Percentiles rank a stretch among this genome's conserved stretches.
Conservation (phyloP, 2,797 vertebrate genomes). For the Oreochromis mossambicus region DNA sequence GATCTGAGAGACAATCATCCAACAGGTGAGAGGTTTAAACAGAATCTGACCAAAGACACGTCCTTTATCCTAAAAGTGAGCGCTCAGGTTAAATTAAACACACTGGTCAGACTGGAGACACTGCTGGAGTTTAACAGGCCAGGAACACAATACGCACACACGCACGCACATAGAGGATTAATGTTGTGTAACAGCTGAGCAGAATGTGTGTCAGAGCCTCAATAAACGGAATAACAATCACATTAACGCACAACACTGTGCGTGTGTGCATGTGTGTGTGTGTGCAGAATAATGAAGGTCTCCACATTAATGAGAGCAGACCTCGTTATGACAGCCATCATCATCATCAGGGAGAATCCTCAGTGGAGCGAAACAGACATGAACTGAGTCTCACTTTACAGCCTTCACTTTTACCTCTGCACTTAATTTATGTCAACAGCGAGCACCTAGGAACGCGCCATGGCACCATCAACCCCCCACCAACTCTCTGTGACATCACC, state of each 20-base stretch:
- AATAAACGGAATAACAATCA: conserved; percentile 54
- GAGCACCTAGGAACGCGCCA: neutral
- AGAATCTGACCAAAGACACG: neutral
- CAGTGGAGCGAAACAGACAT: conserved; percentile 8
- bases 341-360: neutral
- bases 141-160: neutral
- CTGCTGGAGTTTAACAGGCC: neutral
- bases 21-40: neutral
- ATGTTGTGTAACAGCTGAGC: conserved; percentile 30
- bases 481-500: neutral
- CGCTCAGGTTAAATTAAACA: neutral
- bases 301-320: conserved; percentile 37
- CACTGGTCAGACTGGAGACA: neutral
- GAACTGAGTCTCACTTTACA: neutral
- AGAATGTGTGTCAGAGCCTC: conserved; percentile 55
- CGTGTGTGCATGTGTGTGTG: neutral
- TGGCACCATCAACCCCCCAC: neutral
- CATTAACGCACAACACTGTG: conserved; percentile 33
- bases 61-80: neutral
- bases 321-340: conserved; percentile 22
- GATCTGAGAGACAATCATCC: conserved; percentile 75
- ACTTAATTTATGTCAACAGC: neutral
- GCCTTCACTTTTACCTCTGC: neutral
- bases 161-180: conserved; percentile 41
- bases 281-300: conserved; percentile 29